Evolutionary conservation across 2,888 invertebrate genomes (phyloP), one percentile per base, ranked within the genome.

Genomic region (Lasioglossum oenotherae): DNA sequence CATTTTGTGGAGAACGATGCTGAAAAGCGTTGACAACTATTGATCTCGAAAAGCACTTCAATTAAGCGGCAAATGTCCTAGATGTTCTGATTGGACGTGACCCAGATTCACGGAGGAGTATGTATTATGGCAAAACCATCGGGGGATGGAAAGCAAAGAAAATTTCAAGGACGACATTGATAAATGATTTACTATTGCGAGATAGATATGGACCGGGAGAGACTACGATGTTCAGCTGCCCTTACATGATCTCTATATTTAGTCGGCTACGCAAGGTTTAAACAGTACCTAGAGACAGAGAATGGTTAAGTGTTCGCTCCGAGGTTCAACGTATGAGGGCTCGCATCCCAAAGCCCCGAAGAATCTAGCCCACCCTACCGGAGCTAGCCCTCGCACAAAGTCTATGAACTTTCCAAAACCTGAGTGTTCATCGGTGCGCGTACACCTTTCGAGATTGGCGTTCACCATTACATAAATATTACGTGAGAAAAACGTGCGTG

Each of bases 41-140:
- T 31, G n/a, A 19, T 64, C 64, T 64, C 64, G 64, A 64, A 64
- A 64, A 19, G 35, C 64, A 31, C 1, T 64, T 31, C 64, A 31
- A 64, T 64, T 64, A 64, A 64, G 35, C 64, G 64, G 31, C 64
- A 64, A 64, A 64, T 31, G 64, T 64, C 35, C 31, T 5, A 64
- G 64, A 64, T 35, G 19, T 31, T 31, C 19, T 5, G 64, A 64
- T 64, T 64, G 31, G 16, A 64, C 19, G 64, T 64, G 64, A 64
- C 64, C 64, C 64, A 64, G 31, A 64, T 31, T 64, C 31, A 2
- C 31, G 31, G 27, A 35, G 31, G 6, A 64, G 64, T 31, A 64
- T 64, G 64, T 31, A 64, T 64, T 19, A 64, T 64, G 31, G 31
- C 0, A 31, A 64, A 64, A 16, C 64, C 6, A 64, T 64, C 31